These are phyloP conservation scores for Drosophila hawaiiensis DNA, from an alignment of 2,888 invertebrate genomes.

Conservation along the genomic window DNA sequence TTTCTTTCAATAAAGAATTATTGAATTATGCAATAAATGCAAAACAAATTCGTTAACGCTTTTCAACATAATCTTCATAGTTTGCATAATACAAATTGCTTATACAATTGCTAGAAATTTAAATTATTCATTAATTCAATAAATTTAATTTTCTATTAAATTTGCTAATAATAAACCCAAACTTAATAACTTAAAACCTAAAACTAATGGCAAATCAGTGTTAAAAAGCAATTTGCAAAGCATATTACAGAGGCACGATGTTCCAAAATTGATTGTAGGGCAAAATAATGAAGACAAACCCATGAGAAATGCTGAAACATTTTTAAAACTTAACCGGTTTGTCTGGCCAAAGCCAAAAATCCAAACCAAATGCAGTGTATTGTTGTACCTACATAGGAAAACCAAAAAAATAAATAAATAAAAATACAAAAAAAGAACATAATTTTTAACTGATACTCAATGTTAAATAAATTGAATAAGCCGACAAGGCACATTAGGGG, in stretches of 20 bases:
- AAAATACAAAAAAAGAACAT: constrained; percentile 11
- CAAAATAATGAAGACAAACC: constrained; percentile 61
- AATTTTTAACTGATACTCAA: constrained; percentile 62
- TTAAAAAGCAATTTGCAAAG: constrained; percentile 60
- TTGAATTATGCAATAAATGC: neutral
- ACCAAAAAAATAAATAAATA: constrained; percentile 7
- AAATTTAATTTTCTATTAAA: constrained; percentile 1
- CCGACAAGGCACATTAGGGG: constrained; percentile 68
- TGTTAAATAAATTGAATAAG: constrained; percentile 49
- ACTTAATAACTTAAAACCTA: constrained; percentile 19
- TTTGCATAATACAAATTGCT: constrained; percentile 14
- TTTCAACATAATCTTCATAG: neutral
- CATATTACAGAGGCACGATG: constrained; percentile 72
- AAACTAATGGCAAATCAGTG: constrained; percentile 46
- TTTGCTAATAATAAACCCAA: constrained; percentile 14
- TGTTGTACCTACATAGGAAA: constrained; percentile 69
- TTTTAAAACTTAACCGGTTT: constrained; percentile 64
- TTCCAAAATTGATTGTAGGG: constrained; percentile 66
- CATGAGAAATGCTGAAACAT: constrained; percentile 71
- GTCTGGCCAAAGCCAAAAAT: constrained; percentile 70
- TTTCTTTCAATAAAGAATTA: neutral
- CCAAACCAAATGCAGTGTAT: constrained; percentile 49
- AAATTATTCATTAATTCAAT: constrained; percentile 16
- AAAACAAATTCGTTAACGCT: neutral
- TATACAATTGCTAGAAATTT: constrained; percentile 20